Base-by-base conservation (phyloP, 2,888 invertebrate species). In the Calliopum simillimum region DNA sequence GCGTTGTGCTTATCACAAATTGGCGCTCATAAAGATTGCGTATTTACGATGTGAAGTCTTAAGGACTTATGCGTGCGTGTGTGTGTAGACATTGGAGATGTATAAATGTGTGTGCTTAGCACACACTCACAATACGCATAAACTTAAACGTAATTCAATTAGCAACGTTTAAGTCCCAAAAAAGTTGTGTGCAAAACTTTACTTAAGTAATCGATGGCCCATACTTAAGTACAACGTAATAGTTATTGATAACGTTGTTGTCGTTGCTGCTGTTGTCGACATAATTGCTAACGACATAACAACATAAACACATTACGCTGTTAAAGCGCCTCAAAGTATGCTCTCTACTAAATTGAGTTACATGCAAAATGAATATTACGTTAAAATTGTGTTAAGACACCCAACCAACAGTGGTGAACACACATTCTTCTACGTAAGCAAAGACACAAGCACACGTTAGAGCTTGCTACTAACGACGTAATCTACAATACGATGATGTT, bases 281-380 rank as follows among this genome's bases (percentile, higher is more conserved):
- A 47, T 47, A n/a, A n/a, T n/a, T 33, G 59, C n/a, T 59, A 3
- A 16, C 14, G 59, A 41, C 41, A 33, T 33, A 33, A 33, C 33
- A 33, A 33, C 33, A 33, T 33, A 33, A 5, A 6, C 8, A 33
- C 2, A 33, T 33, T 8, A 33, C 5, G 33, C 8, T 33, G 8
- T 44, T 14, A 21, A n/a, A 56, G 59, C 19, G 49, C 59, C 59
- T 47, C 41, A 68, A 51, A 68, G 59, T 68, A 49, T 68, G 53
- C 67, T 59, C 67, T 59, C 16, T n/a, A 68, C 14, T n/a, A 46
- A 61, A 14, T 61, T 68, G 47, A 16, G 19, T 13, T 67, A n/a
- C 58, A 46, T 25, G 41, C 56, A 44, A 53, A 49, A 53, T 14
- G 51, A 53, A 16, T 41, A 19, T 46, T 41, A 14, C 19, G 21